Evolutionary conservation across 2,888 invertebrate species (phyloP).

Genomic region (Nymphalis polychloros): DNA sequence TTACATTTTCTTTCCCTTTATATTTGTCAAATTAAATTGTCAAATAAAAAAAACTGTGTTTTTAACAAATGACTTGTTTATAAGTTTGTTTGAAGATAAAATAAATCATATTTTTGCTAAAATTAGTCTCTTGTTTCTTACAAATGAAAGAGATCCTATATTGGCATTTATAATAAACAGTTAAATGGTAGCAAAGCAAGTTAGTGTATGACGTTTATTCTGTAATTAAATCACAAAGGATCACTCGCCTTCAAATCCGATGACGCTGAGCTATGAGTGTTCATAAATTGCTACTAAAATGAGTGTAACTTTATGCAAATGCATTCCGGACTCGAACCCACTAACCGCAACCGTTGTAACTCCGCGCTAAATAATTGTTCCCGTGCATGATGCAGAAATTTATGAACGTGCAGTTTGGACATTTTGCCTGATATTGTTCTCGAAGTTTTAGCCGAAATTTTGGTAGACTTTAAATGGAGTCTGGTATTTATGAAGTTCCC

Average conservation of each 20-base stretch:
- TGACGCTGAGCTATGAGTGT: not conserved
- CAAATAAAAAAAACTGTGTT: too few species aligned
- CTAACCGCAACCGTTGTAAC: constrained; percentile 28
- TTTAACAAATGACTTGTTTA: too few species aligned
- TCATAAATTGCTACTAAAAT: constrained; percentile 11
- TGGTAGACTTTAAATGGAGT: constrained; percentile 14
- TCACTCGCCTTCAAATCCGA: constrained; percentile 1
- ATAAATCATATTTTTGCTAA: too few species aligned
- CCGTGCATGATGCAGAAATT: constrained; percentile 24
- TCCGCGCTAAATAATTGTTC: constrained; percentile 22
- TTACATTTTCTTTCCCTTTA: too few species aligned
- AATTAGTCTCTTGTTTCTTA: too few species aligned
- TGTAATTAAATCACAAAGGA: not conserved
- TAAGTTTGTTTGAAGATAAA: too few species aligned
- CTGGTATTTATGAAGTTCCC: constrained; percentile 7
- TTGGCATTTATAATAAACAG: too few species aligned
- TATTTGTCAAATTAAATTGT: too few species aligned
- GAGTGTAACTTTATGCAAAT: constrained; percentile 25
- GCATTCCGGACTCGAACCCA: constrained; percentile 19
- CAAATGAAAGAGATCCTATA: too few species aligned
- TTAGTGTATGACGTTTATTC: not conserved
- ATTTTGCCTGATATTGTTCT: constrained; percentile 24
- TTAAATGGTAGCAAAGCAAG: not conserved
- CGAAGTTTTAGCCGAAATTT: constrained; percentile 17
- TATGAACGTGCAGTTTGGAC: constrained; percentile 29